Evolutionary conservation across 2,797 vertebrate species (phyloP).

Genomic region (Protonibea diacanthus): DNA sequence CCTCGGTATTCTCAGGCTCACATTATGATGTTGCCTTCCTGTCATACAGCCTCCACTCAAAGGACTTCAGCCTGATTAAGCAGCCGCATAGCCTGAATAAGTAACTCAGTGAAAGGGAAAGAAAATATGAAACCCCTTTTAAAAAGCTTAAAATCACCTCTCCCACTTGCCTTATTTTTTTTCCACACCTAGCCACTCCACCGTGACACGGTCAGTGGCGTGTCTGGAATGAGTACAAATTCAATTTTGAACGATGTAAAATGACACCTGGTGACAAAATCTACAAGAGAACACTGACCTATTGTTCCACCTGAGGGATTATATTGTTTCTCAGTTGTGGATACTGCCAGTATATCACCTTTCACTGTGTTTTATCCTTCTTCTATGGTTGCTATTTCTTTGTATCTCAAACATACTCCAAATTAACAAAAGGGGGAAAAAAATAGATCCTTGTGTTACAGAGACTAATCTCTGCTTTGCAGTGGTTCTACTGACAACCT

Average conservation of each 20-base stretch:
- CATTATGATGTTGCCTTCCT: conserved; percentile 4
- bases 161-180: background rate
- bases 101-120: conserved; percentile 35
- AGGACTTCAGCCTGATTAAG: conserved; percentile 61
- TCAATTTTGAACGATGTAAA: conserved; percentile 39
- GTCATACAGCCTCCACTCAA: conserved; percentile 4
- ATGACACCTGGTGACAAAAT: conserved; percentile 39
- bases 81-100: conserved; percentile 39
- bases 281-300: conserved; percentile 25
- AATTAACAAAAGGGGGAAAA: background rate
- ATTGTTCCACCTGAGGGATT: conserved; percentile 41
- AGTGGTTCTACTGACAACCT: conserved; percentile 23
- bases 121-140: conserved; percentile 21
- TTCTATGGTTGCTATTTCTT: conserved; percentile 10
- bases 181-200: conserved; percentile 2
- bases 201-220: background rate
- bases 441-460: background rate
- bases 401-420: background rate
- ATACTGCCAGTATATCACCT: conserved; percentile 26
- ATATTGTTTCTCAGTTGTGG: conserved; percentile 6
- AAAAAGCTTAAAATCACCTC: conserved; percentile 32
- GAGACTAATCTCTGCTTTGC: conserved; percentile 29
- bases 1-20: conserved; percentile 16
- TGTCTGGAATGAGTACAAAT: conserved; percentile 24
- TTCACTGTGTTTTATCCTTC: conserved; percentile 4